Base-by-base conservation (phyloP, 2,797 vertebrate genomes). In the Fringilla coelebs region DNA sequence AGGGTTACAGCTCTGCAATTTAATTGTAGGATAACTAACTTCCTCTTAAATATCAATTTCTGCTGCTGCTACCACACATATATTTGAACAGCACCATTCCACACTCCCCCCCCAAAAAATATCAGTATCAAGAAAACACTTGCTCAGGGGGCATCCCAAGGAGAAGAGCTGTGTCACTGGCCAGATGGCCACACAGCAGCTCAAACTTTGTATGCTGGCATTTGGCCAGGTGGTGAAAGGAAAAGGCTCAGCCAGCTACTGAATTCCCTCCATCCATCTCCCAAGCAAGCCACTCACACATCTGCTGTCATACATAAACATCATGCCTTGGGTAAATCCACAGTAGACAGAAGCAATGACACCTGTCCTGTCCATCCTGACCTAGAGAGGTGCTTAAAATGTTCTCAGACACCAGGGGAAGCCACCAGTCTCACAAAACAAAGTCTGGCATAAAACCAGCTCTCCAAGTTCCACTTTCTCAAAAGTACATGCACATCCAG, bases 111-210 rank as follows among this genome's bases (percentile, higher is more conserved):
- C 40, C 28, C 24, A 9, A 52, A n/a, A 32, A 80, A 55, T 36
- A 73, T 3, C 67, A 73, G 14, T 41, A 65, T n/a, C 43, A 34
- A 28, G 22, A 71, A 84, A 90, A 51, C 1, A 2, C 43, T 66
- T 4, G 0, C 20, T 66, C 34, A 2, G 0, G 0, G 38, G 38
- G 17, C 36, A 75, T 65, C 77, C 73, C 34, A 46, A 65, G 45
- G 58, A 72, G 25, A 5, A 2, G 34, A 61, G 29, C 20, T 60
- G 41, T 73, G 61, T 49, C 77, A 55, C 77, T 62, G 71, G 40
- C 73, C 85, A 81, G 31, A 46, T 4, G 20, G 83, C 32, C 86
- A 81, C 5, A 3, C 17, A 45, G 51, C 51, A 91, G 52, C 63
- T 86, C 89, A 62, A 57, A 60, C 41, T 82, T 38, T 68, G 49